Evolutionary conservation across 2,888 invertebrate species (phyloP), one percentile per base, ranked within the genome.

Genomic region (Coleophora flavipennella): DNA sequence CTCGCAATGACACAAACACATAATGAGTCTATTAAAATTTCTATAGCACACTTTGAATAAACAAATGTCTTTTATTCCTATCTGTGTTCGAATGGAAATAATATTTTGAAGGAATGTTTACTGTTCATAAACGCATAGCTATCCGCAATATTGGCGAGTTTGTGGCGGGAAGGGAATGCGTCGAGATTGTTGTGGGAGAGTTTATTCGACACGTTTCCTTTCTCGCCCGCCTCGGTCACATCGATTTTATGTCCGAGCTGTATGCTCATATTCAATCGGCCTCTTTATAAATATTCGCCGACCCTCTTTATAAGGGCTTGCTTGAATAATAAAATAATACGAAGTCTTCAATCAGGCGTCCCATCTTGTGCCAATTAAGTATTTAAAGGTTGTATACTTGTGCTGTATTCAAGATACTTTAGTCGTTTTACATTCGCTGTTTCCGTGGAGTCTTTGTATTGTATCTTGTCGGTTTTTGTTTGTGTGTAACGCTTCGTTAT

Each of bases 341-440:
- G 3, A 3, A 20, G 20, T 20, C 20, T 20, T 20, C 20, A 20
- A 20, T 20, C 20, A 20, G 20, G 3, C 20, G 20, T 20, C 59
- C 66, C 56, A 62, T 66, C 63, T 60, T 67, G 65, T 60, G 67
- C 67, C 67, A 72, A 73, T 74, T 72, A 67, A 67, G 65, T 67
- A 66, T 69, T 65, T 65, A 66, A 31, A 31, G 31, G 11, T 31
- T 31, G 10, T 31, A 31, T 31, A 7, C 11, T 31, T 13, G 31
- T 8, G 31, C 8, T 11, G 31, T 31, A 31, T 31, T 31, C 8
- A 31, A 8, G 8, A 31, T 8, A 8, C 31, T 27, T 39, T 35
- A 13, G 32, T 36, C 31, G 34, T 35, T 25, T 37, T 26, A 33
- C 38, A 40, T 38, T 28, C 35, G 43, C 13, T 31, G 11, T 31